phyloP scores from a whole-genome alignment of 1,140 invertebrate species.

The Lepidotrigona ventralis region DNA sequence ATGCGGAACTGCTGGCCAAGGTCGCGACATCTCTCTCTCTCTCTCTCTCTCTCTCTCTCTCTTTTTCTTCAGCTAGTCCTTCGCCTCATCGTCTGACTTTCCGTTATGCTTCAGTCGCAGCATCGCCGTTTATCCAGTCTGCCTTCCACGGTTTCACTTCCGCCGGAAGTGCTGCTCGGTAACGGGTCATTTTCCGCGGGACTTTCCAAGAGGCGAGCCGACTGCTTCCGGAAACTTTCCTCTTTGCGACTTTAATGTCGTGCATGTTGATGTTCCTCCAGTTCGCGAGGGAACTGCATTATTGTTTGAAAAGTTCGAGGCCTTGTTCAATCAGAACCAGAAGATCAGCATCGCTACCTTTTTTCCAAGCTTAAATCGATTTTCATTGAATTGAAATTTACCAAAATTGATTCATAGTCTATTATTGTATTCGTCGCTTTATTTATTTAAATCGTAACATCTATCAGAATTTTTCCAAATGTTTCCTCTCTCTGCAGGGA shows the following conservation, averaged over 20 bases:
- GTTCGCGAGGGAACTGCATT: not conserved
- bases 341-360: too few species aligned
- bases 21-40: conserved; percentile 13
- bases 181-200: conserved; percentile 4
- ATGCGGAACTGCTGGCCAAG: conserved; percentile 60
- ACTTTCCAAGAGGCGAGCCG: not conserved
- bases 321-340: too few species aligned
- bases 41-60: not conserved
- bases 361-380: too few species aligned
- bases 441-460: too few species aligned
- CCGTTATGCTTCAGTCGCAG: conserved; percentile 48
- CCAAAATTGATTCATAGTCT: too few species aligned
- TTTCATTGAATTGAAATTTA: too few species aligned
- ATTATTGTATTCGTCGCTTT: too few species aligned
- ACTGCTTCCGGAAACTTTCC: not conserved
- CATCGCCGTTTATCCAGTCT: conserved; percentile 44
- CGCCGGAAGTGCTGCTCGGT: conserved; percentile 44
- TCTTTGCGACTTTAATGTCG: not conserved
- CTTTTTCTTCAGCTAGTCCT: not conserved
- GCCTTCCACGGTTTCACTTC: conserved; percentile 45
- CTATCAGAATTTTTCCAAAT: too few species aligned
- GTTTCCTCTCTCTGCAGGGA: too few species aligned
- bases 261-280: fast-evolving
- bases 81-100: not conserved
- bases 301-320: not conserved